Evolutionary conservation across 2,888 invertebrate genomes (phyloP), one percentile per base, ranked within the genome.

Genomic region (Pyralis farinalis): DNA sequence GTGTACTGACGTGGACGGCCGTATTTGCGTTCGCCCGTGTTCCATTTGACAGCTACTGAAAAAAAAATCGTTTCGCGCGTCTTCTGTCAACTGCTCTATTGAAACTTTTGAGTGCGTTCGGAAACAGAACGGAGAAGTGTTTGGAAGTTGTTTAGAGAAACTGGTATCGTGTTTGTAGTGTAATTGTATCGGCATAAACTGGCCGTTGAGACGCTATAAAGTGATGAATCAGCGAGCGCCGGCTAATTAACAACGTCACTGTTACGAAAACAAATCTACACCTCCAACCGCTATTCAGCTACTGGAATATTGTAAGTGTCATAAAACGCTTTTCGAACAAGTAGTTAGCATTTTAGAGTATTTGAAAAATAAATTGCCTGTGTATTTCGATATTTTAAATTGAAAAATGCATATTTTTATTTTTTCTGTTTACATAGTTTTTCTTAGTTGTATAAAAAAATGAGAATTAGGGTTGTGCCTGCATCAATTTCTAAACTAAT

Each of bases 161-260:
- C 68, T 64, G 64, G 68, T 69, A 64, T 60, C 59, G 55, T 63
- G 59, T 57, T 75, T 76, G 73, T 67, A 77, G 84, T 84, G 81
- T 64, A 70, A 67, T 65, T 74, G 71, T 73, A 76, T 68, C 63
- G 75, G 74, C 73, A 71, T 60, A 73, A 70, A 73, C 69, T 75
- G 73, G 76, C 79, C 78, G 72, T 66, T 77, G 78, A 79, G 83
- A 84, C 84, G 81, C 67, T 84, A 75, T 79, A 79, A 78, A 86
- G 87, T 87, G 86, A 87, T 87, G 87, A 87, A 84, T 87, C 82
- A 87, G 86, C 85, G 84, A 71, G 78, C 81, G 80, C 80, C 79
- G 79, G 79, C 77, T 85, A 85, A 87, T 87, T 87, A 86, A 79
- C 75, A 69, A 64, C 80, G 78, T 74, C 71, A 71, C 72, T 75